Percentiles rank a stretch among this genome's conserved stretches.
Conservation (phyloP, 2,113 vertebrate species). For the Sceloporus tristichus region DNA sequence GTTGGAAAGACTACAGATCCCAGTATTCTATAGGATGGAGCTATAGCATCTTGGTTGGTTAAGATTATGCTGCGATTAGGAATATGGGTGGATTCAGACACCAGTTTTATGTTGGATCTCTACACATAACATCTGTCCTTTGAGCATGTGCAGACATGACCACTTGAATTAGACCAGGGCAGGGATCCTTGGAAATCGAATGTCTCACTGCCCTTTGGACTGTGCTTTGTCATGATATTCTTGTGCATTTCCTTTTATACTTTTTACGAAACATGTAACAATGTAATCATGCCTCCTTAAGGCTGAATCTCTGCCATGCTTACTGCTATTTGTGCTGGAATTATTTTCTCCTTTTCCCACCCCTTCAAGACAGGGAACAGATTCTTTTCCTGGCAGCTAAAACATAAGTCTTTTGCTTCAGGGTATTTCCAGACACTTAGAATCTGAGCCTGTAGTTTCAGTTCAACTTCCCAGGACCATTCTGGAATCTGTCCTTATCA, state of each 20-base stretch:
- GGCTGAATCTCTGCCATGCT: background rate
- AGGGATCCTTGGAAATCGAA: background rate
- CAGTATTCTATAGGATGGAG: too few species aligned
- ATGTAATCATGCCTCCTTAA: background rate
- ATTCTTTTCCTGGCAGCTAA: background rate
- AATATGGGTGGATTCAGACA: background rate
- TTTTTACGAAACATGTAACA: background rate
- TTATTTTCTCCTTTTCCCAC: background rate
- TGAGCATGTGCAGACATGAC: background rate
- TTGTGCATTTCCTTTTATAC: background rate
- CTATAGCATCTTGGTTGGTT: too few species aligned
- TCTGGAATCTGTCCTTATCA: constrained; percentile 15
- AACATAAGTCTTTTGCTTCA: fast-evolving
- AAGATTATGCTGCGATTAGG: too few species aligned
- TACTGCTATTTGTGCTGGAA: fast-evolving
- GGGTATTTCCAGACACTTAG: background rate
- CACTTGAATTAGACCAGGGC: background rate
- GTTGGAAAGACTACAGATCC: too few species aligned
- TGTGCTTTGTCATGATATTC: background rate
- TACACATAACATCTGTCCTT: background rate
- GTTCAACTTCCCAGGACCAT: background rate
- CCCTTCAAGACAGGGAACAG: background rate
- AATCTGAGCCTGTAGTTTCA: background rate
- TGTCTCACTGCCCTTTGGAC: background rate
- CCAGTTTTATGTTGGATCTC: background rate